Evolutionary conservation across 1,140 invertebrate species (phyloP), one percentile per base, ranked within the genome.

Genomic region (Drosophila paulistorum): DNA sequence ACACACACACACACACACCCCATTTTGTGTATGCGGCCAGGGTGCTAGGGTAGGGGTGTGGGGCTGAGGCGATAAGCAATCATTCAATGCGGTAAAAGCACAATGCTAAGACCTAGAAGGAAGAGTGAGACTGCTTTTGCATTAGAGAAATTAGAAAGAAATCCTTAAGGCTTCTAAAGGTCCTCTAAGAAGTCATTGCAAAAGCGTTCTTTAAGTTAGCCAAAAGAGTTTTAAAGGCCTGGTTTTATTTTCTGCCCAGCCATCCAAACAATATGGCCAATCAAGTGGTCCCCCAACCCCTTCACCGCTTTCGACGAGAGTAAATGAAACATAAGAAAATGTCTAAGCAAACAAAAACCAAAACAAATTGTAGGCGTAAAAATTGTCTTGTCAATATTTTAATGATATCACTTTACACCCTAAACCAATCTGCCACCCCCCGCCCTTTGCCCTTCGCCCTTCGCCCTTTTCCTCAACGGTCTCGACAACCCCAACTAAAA

Each of bases 331-430:
- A 30, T 30, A 23, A 5, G 57, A 59, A 30, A 61, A 61, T 35
- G 14, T 5, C 41, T 51, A 51, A 59, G 80, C 66, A 72, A 67
- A 76, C 68, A 83, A 76, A 68, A 76, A 68, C 71, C 71, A 74
- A 74, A 80, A 80, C 84, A 87, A 87, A 84, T 87, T 80, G 84
- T 74, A 87, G 84, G 84, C 84, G 84, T 87, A 65, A 78, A 87
- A 87, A 89, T 87, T 89, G 84, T 89, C 84, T 84, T 87, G 84
- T 87, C 84, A 87, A 87, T 87, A 87, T 89, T 89, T 89, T 87
- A 87, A 87, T 87, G 84, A 87, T 87, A 87, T 87, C 84, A 84
- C 84, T 87, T 89, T 84, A 84, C 84, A 84, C 79, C 54, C 57
- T 7, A 7, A 42, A 14, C 23, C 10, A 6, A 33, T 10, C 17